Evolutionary conservation across 2,888 invertebrate genomes (phyloP).

Genomic region (Agrotis puta): DNA sequence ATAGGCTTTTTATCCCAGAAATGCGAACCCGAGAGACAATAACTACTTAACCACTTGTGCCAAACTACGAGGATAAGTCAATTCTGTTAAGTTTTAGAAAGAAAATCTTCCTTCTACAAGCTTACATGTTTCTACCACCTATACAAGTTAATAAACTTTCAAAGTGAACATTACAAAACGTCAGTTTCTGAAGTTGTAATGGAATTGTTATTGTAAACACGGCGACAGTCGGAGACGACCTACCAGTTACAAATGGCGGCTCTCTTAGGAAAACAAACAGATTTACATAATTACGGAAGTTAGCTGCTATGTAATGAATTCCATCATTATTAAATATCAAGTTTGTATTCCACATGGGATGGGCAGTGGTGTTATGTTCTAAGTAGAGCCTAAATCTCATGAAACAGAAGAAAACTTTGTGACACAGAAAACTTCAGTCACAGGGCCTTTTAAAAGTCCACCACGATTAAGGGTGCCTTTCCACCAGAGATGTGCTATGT

Average conservation of each 20-base stretch:
- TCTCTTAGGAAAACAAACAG: conserved; percentile 51
- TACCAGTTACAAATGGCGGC: conserved; percentile 35
- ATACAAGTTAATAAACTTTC: background rate
- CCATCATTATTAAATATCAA: conserved; percentile 22
- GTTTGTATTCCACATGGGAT: background rate
- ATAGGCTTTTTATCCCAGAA: no score
- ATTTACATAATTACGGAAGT: conserved; percentile 63
- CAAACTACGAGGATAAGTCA: no score
- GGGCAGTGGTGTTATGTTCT: background rate
- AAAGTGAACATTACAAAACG: conserved; percentile 32
- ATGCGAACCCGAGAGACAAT: no score
- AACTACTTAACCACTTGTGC: no score
- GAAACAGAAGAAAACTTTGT: no score
- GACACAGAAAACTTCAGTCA: no score
- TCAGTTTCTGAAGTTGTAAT: conserved; percentile 27
- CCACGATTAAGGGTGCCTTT: no score
- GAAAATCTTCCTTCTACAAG: background rate
- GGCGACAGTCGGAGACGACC: conserved; percentile 11
- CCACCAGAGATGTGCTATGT: no score
- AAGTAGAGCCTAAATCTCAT: no score
- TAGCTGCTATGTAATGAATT: conserved; percentile 47
- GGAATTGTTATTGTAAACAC: conserved; percentile 56
- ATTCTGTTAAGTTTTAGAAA: background rate
- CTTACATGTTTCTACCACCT: background rate
- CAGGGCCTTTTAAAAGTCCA: no score